phyloP scores from a whole-genome alignment of 64 coral and sea anemone genomes.

The Montipora foliosa region DNA sequence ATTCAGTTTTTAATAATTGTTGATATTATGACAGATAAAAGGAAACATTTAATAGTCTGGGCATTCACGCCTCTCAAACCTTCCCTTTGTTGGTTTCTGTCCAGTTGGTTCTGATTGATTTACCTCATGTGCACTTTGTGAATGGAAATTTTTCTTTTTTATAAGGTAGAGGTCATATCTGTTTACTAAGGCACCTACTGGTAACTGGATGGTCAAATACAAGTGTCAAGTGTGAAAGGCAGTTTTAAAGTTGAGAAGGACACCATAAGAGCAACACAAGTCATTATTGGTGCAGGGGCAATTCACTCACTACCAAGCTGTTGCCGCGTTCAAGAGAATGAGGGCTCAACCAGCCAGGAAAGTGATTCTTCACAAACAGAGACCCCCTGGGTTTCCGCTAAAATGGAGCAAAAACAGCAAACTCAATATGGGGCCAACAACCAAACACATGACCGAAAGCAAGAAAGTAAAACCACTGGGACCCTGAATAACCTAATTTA shows the following conservation, averaged over 20 bases:
- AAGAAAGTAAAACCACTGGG: constrained; percentile 33
- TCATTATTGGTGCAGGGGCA: constrained; percentile 68
- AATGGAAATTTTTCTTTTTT: not conserved
- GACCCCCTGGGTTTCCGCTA: constrained; percentile 51
- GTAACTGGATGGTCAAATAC: constrained; percentile 72
- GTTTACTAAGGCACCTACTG: constrained; percentile 3
- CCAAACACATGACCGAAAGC: not conserved
- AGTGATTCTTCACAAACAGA: constrained; percentile 56
- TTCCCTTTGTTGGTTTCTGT: not conserved
- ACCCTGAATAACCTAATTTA: constrained; percentile 8
- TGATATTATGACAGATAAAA: not conserved
- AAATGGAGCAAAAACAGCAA: constrained; percentile 34
- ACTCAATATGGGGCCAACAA: constrained; percentile 50
- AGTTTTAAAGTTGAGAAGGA: constrained; percentile 43
- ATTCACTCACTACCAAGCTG: constrained; percentile 65
- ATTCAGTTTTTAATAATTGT: not conserved
- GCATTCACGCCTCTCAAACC: too few species aligned
- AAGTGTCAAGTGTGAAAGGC: constrained; percentile 25
- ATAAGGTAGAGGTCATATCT: constrained; percentile 47
- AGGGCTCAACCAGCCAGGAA: constrained; percentile 47
- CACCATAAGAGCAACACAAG: constrained; percentile 29
- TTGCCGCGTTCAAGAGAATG: constrained; percentile 54
- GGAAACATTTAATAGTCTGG: not conserved
- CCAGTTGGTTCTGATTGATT: not conserved
- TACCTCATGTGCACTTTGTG: not conserved